Evolutionary conservation across 2,113 vertebrate genomes (phyloP), one percentile per base, ranked within the genome.

Genomic region (Chunga burmeisteri): DNA sequence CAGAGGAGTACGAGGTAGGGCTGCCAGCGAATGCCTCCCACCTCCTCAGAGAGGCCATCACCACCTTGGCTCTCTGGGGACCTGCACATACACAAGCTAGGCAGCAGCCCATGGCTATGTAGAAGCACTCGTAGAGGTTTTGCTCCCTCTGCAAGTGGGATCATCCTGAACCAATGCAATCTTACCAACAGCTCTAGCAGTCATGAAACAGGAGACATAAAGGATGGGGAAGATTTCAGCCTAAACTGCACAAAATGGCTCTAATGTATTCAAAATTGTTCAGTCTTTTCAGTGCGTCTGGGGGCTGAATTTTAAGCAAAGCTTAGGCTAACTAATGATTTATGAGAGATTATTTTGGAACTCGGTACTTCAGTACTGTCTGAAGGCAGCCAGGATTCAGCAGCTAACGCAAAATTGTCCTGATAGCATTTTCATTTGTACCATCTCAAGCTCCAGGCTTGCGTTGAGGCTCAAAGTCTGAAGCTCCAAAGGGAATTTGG

Each of bases 151-250:
- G 29, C 22, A 59, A 59, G 29, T 11, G 22, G 38, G 26, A 16
- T 3, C 34, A 42, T 55, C 20, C 27, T 25, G 40, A 70, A 88
- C 17, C 11, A 72, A 32, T 34, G 6, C 8, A 52, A 19, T n/a
- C 9, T 44, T 34, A 49, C 10, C 21, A 55, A 23, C 7, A 50
- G 6, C 17, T 90, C 19, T 34, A 63, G 25, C 7, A 38, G n/a
- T 47, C 40, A 32, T 19, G 22, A 75, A 75, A 71, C 0, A 0
- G 10, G 22, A 59, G 13, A 42, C 4, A 1, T 59, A 42, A 77
- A 49, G 44, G 26, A 38, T 29, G n/a, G 21, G 15, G 10, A 81
- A 89, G 11, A 72, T 53, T 92, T 90, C n/a, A 40, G 12, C 13
- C 12, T 74, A 40, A 88, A 93, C 42, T 2, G 3, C 16, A 61